Conservation (phyloP, 2,113 vertebrate genomes). For the Gopherus evgoodei region DNA sequence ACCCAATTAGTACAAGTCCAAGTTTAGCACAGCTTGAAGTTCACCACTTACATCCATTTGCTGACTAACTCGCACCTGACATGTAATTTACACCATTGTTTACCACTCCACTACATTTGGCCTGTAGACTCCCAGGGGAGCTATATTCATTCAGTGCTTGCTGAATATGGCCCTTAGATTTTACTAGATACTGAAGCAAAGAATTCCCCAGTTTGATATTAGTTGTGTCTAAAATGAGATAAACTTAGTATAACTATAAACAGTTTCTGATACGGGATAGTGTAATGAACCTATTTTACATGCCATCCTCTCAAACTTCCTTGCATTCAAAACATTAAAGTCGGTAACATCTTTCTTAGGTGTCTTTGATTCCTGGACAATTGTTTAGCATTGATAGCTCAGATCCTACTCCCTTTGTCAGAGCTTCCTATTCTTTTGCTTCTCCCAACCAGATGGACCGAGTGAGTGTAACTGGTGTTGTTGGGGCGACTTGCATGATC, state of each 20-base stretch:
- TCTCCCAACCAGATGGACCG: conserved; percentile 91
- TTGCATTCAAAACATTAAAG: background rate
- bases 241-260: background rate
- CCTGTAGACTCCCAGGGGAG: background rate
- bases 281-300: background rate
- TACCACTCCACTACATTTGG: background rate
- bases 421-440: conserved; percentile 89
- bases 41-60: background rate
- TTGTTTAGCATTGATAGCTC: conserved; percentile 84
- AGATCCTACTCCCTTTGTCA: conserved; percentile 85
- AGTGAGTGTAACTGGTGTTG: conserved; percentile 68
- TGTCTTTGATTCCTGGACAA: conserved; percentile 86
- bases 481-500: background rate
- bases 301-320: background rate
- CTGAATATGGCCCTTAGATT: background rate
- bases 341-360: conserved; percentile 68
- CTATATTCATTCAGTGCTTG: background rate
- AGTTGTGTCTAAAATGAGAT: background rate
- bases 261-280: background rate
- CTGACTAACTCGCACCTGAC: background rate
- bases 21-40: background rate
- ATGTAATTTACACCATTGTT: background rate
- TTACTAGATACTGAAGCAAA: background rate
- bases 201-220: background rate
- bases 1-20: background rate